Conservation (phyloP, 2,113 vertebrate species). For the Odocoileus virginianus region DNA sequence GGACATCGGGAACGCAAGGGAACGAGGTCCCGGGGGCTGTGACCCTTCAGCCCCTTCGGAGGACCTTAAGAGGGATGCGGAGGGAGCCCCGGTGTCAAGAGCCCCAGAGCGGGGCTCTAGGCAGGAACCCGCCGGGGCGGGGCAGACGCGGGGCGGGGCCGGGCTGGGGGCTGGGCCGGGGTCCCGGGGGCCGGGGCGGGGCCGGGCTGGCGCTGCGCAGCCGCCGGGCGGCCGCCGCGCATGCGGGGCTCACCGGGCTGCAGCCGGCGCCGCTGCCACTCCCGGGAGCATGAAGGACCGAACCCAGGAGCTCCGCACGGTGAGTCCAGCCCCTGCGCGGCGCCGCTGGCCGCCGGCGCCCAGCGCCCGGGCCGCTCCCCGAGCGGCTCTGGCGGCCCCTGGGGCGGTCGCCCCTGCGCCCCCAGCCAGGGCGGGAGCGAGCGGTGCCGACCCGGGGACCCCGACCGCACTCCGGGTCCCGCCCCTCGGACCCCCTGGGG, state of each 20-base stretch:
- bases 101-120: rapidly evolving
- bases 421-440: not conserved
- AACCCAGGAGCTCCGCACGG: slow-evolving; percentile 76
- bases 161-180: slow-evolving; percentile 38
- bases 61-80: not conserved
- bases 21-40: no score
- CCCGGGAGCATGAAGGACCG: slow-evolving; percentile 77
- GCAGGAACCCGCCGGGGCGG: not conserved
- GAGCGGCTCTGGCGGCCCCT: not conserved
- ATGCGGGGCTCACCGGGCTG: slow-evolving; percentile 61
- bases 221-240: slow-evolving; percentile 65
- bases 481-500: slow-evolving; percentile 37
- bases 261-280: slow-evolving; percentile 65
- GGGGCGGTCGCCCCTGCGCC: not conserved
- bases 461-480: not conserved
- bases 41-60: not conserved
- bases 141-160: not conserved
- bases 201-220: slow-evolving; percentile 62
- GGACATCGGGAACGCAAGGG: not conserved
- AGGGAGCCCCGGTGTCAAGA: not conserved
- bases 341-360: not conserved
- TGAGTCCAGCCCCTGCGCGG: slow-evolving; percentile 50
- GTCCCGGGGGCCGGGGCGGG: slow-evolving; percentile 66
- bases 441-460: not conserved
- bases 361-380: not conserved